Evolutionary conservation across 2,888 invertebrate species (phyloP).

Genomic region (Psylliodes chrysocephalus): DNA sequence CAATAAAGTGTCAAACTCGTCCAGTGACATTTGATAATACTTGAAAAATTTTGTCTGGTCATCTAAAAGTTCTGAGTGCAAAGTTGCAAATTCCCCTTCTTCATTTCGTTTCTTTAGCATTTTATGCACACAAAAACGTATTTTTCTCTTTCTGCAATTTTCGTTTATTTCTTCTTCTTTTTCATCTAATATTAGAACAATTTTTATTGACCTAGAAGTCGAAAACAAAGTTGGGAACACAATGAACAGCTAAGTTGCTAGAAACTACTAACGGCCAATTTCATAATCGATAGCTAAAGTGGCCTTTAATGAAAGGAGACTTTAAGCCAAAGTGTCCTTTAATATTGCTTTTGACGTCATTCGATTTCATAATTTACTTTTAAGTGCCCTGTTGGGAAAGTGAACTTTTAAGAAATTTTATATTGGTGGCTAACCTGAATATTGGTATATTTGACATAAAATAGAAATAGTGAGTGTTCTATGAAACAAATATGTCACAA

Average conservation of each 20-base stretch:
- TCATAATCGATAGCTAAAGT: background rate
- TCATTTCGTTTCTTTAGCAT: conserved; percentile 6
- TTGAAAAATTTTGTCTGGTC: no score
- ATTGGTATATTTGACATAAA: no score
- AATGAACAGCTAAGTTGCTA: no score
- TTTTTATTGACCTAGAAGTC: conserved; percentile 1
- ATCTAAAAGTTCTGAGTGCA: no score
- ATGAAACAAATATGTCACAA: background rate
- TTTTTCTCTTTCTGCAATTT: conserved; percentile 10
- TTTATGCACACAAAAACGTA: background rate
- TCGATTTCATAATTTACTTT: background rate
- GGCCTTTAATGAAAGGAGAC: background rate
- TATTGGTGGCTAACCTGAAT: no score
- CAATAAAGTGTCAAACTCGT: conserved; percentile 17
- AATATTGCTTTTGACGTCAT: background rate
- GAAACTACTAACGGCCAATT: background rate
- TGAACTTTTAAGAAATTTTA: no score
- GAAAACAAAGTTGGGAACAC: background rate
- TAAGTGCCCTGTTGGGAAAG: background rate
- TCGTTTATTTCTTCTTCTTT: background rate
- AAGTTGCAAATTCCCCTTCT: background rate
- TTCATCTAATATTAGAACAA: no score
- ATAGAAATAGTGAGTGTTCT: no score
- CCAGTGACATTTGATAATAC: no score
- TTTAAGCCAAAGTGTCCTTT: conserved; percentile 1